Base-by-base conservation (phyloP, 2,888 invertebrate species). In the Merodon equestris region DNA sequence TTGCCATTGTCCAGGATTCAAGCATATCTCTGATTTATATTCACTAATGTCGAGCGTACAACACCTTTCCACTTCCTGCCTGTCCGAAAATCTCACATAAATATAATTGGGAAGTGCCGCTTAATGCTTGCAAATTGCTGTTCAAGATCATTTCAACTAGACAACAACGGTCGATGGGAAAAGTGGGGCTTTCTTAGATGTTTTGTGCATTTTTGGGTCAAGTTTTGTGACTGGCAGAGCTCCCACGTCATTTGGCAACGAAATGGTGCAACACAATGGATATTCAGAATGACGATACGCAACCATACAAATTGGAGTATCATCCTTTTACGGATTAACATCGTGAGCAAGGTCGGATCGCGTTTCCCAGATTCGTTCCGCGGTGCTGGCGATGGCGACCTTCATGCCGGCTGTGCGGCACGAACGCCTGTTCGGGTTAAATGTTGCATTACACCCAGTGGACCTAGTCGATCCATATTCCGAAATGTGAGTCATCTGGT, bases 261-360 rank as follows among this genome's bases (percentile, higher is more conserved):
- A 45, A 27, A 27, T 27, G 27, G 27, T 27, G 27, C 27, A 27
- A 27, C 27, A 27, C 27, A 27, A 27, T 27, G 27, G 27, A 27
- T 7, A 7, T 27, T 2, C 7, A 27, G 7, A 27, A 27, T 27
- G 27, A 2, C 27, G 44, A 68, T 13, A 27, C 27, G 58, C 58
- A 68, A 70, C 61, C 47, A 40, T 36, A 60, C 38, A 45, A 70
- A 47, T 54, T 27, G 58, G 45, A 47, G 58, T 54, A 70, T 54
- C 70, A 70, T 61, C 61, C 70, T 70, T 60, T 70, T 54, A 70
- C 61, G 34, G 70, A 61, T 70, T 61, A 36, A 54, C 48, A 54
- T 18, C 61, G 61, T 61, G 53, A 61, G 61, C 58, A 60, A 68
- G 68, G 68, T 60, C 38, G 53, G 58, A 58, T 68, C 53, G 58